A percentile compares a stretch with the other conserved stretches of the same genome.
Conservation (phyloP, 1,140 invertebrate species). For the Orchesella cincta region DNA sequence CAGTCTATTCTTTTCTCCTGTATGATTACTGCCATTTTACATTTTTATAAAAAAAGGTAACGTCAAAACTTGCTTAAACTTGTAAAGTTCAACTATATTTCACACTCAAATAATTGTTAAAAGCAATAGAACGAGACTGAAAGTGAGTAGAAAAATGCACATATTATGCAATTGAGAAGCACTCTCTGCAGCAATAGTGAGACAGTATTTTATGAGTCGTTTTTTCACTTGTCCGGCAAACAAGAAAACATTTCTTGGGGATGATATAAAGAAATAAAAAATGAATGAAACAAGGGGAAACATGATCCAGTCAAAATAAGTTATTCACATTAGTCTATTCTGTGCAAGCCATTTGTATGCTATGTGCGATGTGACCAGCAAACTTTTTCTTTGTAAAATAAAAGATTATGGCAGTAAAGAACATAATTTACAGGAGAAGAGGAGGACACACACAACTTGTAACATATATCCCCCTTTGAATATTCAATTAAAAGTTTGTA, state of each 20-base stretch:
- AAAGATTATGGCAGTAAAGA: too few species aligned
- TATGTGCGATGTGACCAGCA: too few species aligned
- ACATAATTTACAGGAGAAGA: too few species aligned
- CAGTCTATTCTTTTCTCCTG: not conserved
- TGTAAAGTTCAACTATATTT: conserved; percentile 27
- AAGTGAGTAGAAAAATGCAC: not conserved
- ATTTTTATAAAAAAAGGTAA: not conserved
- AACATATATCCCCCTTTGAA: too few species aligned
- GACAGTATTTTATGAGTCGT: not conserved
- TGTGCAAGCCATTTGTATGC: too few species aligned
- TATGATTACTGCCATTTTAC: too few species aligned
- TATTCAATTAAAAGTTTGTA: too few species aligned
- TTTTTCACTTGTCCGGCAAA: not conserved
- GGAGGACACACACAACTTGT: too few species aligned
- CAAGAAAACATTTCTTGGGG: not conserved
- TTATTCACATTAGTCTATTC: too few species aligned
- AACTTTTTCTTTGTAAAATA: too few species aligned
- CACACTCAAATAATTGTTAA: not conserved
- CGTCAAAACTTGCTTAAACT: not conserved
- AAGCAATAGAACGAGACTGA: not conserved
- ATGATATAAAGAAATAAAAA: not conserved
- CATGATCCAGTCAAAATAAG: conserved; percentile 23
- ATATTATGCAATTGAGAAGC: not conserved
- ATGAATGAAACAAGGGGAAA: not conserved
- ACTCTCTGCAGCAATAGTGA: not conserved